Evolutionary conservation across 2,888 invertebrate species (phyloP).

Genomic region (Xanthorhoe designata): DNA sequence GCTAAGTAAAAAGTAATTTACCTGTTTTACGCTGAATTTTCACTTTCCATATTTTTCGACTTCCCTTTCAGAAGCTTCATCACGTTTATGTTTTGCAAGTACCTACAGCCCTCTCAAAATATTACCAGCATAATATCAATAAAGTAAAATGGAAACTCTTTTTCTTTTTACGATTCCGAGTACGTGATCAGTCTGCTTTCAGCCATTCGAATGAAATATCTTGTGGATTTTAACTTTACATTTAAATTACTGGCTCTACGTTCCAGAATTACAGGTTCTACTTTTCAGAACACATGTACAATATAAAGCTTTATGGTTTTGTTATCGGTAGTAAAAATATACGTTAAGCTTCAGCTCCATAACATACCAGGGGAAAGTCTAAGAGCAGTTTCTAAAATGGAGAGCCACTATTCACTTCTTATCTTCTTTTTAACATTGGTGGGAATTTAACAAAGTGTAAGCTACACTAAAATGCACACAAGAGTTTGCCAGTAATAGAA

Average conservation of each 20-base stretch:
- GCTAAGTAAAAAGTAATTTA: conserved; percentile 19
- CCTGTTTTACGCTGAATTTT: conserved; percentile 14
- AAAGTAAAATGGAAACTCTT: conserved; percentile 16
- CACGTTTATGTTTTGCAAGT: conserved; percentile 20
- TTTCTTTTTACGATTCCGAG: conserved; percentile 11
- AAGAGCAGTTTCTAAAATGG: not conserved
- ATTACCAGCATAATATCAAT: conserved; percentile 21
- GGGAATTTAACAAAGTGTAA: conserved; percentile 4
- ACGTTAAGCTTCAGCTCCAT: not conserved
- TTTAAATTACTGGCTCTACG: not conserved
- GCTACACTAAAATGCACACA: conserved; percentile 8
- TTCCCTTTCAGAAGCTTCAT: conserved; percentile 9
- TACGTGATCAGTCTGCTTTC: conserved; percentile 9
- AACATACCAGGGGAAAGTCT: not conserved
- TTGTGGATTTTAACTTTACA: not conserved
- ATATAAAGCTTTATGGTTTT: not conserved
- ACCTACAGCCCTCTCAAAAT: conserved; percentile 15
- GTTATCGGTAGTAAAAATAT: not conserved
- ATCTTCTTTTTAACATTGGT: conserved; percentile 11
- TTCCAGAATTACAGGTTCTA: not conserved
- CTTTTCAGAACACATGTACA: not conserved
- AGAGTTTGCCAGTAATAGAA: conserved; percentile 43
- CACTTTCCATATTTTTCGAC: conserved; percentile 11
- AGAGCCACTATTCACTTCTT: conserved; percentile 10
- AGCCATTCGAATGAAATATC: conserved; percentile 5